A percentile compares a stretch with the other conserved stretches of the same genome.
phyloP scores from a whole-genome alignment of 1,140 invertebrate species.

The Brachionus rotundiformis region DNA sequence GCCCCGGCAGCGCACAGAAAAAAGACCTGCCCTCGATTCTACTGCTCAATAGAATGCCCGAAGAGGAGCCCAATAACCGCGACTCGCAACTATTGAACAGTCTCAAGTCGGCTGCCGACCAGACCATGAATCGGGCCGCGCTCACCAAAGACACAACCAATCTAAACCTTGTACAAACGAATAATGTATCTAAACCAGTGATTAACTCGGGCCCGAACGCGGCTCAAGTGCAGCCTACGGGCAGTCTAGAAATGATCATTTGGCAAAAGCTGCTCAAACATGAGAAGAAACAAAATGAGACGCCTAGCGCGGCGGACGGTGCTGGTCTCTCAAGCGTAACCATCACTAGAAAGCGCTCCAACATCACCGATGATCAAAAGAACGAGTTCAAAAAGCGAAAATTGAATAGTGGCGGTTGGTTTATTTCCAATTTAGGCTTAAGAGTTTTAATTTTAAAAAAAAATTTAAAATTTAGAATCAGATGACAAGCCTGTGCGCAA shows the following conservation, averaged over 20 bases:
- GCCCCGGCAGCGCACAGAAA: neutral
- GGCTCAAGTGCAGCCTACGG: neutral
- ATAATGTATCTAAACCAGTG: neutral
- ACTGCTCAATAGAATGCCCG: constrained; percentile 7
- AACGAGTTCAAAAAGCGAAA: constrained; percentile 39
- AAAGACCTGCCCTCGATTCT: constrained; percentile 49
- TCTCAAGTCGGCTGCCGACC: constrained; percentile 32
- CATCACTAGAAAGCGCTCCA: neutral
- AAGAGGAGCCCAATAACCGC: constrained; percentile 7
- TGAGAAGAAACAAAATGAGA: neutral
- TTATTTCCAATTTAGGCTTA: neutral
- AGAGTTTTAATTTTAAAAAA: neutral
- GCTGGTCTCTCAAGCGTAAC: neutral
- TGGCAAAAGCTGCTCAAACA: constrained; percentile 37
- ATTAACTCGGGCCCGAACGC: neutral
- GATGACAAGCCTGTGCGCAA: neutral
- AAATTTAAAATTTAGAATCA: neutral
- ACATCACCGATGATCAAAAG: neutral
- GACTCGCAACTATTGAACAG: constrained; percentile 35
- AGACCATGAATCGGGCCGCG: neutral
- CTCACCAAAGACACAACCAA: neutral
- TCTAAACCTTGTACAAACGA: neutral
- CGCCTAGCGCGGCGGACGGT: neutral
- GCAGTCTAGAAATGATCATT: constrained; percentile 4
- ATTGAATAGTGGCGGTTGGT: constrained; percentile 45